These are phyloP conservation scores for Zalophus californianus DNA, from an alignment of 2,797 vertebrate genomes.

Conservation along the genomic window DNA sequence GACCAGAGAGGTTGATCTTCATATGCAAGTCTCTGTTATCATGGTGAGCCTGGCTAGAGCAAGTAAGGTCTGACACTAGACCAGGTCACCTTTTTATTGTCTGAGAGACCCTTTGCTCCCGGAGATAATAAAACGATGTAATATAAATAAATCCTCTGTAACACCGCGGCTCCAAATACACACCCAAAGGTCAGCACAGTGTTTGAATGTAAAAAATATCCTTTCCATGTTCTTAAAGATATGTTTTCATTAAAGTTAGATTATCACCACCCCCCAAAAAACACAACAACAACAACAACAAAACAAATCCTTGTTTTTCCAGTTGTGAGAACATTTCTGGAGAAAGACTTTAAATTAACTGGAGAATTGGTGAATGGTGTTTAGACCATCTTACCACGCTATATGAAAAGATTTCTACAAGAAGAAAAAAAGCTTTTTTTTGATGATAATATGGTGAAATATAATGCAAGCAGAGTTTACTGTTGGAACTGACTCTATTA, in stretches of 20 bases:
- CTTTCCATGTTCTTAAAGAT: neutral
- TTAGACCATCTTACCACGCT: neutral
- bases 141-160: neutral
- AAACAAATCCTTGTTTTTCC: neutral
- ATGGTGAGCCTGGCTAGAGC: neutral
- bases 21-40: neutral
- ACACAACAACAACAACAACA: neutral
- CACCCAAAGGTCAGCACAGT: neutral
- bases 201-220: neutral
- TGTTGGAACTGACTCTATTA: neutral
- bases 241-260: conserved; percentile 12
- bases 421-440: neutral
- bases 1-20: neutral
- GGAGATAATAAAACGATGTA: neutral
- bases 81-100: neutral
- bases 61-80: neutral
- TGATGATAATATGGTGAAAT: conserved; percentile 46
- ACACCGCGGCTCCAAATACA: neutral
- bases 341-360: conserved; percentile 34
- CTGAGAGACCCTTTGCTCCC: neutral
- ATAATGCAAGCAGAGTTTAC: conserved; percentile 4
- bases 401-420: conserved; percentile 4
- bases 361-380: neutral
- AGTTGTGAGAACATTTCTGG: neutral
- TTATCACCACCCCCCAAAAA: neutral